Evolutionary conservation across 2,888 invertebrate genomes (phyloP).

Genomic region (Ormyrus labotus): DNA sequence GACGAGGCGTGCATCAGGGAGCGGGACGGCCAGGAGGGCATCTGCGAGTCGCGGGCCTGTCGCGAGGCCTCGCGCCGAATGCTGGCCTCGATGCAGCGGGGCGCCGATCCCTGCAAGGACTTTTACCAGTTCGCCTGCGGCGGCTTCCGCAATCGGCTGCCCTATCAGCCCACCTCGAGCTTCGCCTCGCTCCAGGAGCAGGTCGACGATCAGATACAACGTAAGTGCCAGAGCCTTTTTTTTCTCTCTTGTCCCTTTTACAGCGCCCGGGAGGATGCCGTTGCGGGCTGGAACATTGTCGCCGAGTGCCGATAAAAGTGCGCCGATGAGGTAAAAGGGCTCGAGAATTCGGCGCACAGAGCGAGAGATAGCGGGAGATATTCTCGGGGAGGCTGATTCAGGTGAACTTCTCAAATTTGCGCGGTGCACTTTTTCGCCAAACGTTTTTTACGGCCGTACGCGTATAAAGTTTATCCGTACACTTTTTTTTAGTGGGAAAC

Average conservation of each 20-base stretch:
- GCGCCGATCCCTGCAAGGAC: slow-evolving; percentile 75
- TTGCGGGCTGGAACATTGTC: too few species aligned
- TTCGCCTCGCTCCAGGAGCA: slow-evolving; percentile 73
- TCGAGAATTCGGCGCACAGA: not conserved
- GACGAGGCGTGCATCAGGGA: slow-evolving; percentile 74
- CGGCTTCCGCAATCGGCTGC: slow-evolving; percentile 68
- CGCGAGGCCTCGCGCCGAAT: slow-evolving; percentile 72
- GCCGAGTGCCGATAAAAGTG: not conserved
- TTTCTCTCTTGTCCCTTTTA: too few species aligned
- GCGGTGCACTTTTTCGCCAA: too few species aligned
- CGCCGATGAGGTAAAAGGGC: not conserved
- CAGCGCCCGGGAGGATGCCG: too few species aligned
- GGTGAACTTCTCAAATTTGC: too few species aligned
- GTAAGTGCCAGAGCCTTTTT: slow-evolving; percentile 68
- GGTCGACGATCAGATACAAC: slow-evolving; percentile 73
- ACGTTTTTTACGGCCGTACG: too few species aligned
- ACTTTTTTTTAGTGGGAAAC: too few species aligned
- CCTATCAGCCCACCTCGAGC: slow-evolving; percentile 70
- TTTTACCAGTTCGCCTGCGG: slow-evolving; percentile 77
- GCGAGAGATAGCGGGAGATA: not conserved
- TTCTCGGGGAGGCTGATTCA: too few species aligned
- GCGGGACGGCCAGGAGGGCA: slow-evolving; percentile 69
- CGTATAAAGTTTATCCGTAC: too few species aligned
- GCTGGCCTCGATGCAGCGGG: slow-evolving; percentile 72
- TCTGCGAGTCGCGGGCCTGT: slow-evolving; percentile 72